Evolutionary conservation across 2,113 vertebrate genomes (phyloP).

Genomic region (Campylorhamphus procurvoides): DNA sequence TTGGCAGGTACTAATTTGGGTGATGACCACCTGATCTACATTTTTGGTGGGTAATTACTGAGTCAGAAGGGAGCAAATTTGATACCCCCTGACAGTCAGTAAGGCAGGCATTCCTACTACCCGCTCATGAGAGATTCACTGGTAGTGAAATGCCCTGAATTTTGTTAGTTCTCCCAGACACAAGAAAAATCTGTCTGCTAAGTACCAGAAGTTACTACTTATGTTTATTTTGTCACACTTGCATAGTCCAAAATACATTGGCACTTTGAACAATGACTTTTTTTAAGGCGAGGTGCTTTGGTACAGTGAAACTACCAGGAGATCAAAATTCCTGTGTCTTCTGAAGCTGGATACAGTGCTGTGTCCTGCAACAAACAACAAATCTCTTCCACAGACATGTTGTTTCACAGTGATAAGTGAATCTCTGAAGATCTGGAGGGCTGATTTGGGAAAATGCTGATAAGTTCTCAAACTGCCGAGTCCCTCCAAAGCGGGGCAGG

Average conservation of each 20-base stretch:
- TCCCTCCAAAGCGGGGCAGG: not conserved
- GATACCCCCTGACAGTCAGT: constrained; percentile 77
- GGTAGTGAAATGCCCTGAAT: constrained; percentile 73
- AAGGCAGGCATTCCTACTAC: constrained; percentile 75
- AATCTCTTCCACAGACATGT: not conserved
- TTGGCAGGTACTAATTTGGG: constrained; percentile 84
- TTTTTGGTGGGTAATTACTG: constrained; percentile 82
- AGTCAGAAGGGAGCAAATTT: constrained; percentile 79
- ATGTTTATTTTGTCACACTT: constrained; percentile 64
- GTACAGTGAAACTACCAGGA: not conserved
- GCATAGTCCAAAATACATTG: not conserved
- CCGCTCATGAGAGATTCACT: constrained; percentile 75
- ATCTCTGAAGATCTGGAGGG: not conserved
- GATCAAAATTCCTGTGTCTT: not conserved
- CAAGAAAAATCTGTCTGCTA: constrained; percentile 67
- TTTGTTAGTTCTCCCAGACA: constrained; percentile 68
- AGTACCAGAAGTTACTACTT: constrained; percentile 49
- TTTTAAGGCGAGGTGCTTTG: not conserved
- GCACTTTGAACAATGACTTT: constrained; percentile 10
- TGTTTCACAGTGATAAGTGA: not conserved
- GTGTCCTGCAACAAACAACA: not conserved
- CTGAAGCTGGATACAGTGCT: not conserved
- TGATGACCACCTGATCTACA: constrained; percentile 82
- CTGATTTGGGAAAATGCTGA: not conserved
- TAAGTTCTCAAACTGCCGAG: not conserved